Percentiles rank a stretch among this genome's conserved stretches.
Evolutionary conservation across 1,140 invertebrate species (phyloP).

Genomic region (Zaprionus capensis): DNA sequence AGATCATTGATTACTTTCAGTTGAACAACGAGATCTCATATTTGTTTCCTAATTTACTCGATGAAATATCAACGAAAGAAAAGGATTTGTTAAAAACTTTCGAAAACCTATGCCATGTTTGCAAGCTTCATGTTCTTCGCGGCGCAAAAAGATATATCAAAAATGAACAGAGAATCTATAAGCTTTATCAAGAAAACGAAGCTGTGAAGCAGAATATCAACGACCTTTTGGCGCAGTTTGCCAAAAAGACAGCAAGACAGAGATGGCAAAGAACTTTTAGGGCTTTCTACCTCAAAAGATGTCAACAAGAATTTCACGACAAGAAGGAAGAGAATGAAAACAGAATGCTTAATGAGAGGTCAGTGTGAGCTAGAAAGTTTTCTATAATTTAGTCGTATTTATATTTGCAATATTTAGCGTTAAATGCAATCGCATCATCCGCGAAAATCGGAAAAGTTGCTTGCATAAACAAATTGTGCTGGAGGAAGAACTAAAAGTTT

Average conservation of each 20-base stretch:
- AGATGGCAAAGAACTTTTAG: conserved; percentile 1
- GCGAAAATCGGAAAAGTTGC: neutral
- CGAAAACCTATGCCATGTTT: conserved; percentile 8
- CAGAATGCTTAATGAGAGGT: conserved; percentile 23
- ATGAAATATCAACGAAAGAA: neutral
- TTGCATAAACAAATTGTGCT: conserved; percentile 3
- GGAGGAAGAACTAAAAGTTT: conserved; percentile 10
- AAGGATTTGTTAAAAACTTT: neutral
- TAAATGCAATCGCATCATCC: conserved; percentile 6
- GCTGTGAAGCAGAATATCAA: neutral
- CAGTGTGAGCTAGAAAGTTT: neutral
- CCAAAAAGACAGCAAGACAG: neutral
- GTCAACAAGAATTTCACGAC: neutral
- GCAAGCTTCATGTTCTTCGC: neutral
- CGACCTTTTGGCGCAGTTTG: neutral
- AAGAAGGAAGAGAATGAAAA: neutral
- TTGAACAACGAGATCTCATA: neutral
- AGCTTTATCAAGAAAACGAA: conserved; percentile 17
- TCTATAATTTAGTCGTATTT: neutral
- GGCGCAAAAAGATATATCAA: neutral
- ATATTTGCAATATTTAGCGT: neutral
- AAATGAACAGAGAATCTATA: conserved; percentile 10
- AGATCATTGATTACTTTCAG: conserved; percentile 34
- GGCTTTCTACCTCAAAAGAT: neutral
- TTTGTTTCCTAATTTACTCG: conserved; percentile 5